Evolutionary conservation across 2,888 invertebrate genomes (phyloP).

Genomic region (Thera obeliscata): DNA sequence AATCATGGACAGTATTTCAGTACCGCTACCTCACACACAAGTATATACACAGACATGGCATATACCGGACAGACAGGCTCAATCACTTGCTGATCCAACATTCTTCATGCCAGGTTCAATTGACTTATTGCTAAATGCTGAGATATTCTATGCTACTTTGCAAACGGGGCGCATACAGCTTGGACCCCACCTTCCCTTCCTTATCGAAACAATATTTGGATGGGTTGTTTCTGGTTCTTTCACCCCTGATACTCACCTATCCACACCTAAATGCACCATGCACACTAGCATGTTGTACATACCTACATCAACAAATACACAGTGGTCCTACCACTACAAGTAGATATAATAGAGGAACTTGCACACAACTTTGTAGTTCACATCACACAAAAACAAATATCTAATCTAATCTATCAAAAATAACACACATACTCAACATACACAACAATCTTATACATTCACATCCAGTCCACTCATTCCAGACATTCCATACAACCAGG

Average conservation of each 20-base stretch:
- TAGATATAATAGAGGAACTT: not conserved
- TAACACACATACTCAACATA: not conserved
- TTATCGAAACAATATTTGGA: not conserved
- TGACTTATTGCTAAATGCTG: not conserved
- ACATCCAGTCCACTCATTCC: not conserved
- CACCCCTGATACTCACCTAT: not conserved
- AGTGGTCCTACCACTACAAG: too few species aligned
- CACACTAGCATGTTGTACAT: not conserved
- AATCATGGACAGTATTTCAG: not conserved
- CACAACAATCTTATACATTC: not conserved
- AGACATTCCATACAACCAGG: not conserved
- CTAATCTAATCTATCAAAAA: not conserved
- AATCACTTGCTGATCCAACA: not conserved
- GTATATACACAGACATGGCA: not conserved
- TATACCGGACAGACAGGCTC: not conserved
- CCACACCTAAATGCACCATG: not conserved
- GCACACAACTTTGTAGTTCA: not conserved
- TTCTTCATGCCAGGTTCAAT: not conserved
- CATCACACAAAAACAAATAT: not conserved
- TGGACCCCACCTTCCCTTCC: not conserved
- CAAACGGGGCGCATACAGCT: not conserved
- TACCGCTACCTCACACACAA: not conserved
- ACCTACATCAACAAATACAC: not conserved
- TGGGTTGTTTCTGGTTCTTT: not conserved
- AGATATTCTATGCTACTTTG: not conserved